Percentiles rank a stretch among this genome's conserved stretches.
phyloP scores from a whole-genome alignment of 2,113 vertebrate genomes.

The Myocastor coypus region DNA sequence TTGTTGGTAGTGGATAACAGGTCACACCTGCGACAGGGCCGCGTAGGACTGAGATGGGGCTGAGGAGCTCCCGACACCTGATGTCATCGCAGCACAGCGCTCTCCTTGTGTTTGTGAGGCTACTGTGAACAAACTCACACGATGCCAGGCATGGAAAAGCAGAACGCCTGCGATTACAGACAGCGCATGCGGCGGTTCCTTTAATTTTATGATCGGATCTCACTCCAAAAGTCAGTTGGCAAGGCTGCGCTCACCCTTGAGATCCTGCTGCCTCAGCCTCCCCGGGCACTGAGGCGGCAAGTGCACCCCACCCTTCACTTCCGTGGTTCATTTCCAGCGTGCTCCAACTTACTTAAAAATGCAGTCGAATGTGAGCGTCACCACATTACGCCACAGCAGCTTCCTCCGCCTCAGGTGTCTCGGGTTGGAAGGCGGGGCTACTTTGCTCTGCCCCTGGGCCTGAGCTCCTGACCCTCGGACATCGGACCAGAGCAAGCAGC shows the following conservation, averaged over 20 bases:
- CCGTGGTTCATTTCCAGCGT: neutral
- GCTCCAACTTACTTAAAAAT: neutral
- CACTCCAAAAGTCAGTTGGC: neutral
- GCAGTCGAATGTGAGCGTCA: neutral
- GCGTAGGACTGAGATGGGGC: rapidly evolving
- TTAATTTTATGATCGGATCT: neutral
- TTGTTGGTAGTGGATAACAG: neutral
- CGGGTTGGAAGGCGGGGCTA: rapidly evolving
- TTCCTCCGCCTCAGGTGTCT: neutral
- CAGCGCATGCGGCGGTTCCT: neutral
- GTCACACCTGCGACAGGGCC: neutral
- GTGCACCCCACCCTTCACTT: neutral
- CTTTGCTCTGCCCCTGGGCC: neutral
- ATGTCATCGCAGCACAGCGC: neutral
- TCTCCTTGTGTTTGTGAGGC: neutral
- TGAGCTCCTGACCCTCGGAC: neutral
- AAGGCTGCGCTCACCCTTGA: neutral
- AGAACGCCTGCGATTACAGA: neutral
- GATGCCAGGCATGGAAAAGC: neutral
- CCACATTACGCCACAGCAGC: too few species aligned
- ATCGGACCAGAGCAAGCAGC: neutral
- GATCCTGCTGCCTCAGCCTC: neutral
- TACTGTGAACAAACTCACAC: neutral
- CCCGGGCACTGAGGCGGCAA: neutral
- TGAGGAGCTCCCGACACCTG: neutral